A percentile compares a stretch with the other conserved stretches of the same genome.
These are phyloP conservation scores for Panonychus citri DNA, from an alignment of 1,140 invertebrate species.

Conservation along the genomic window DNA sequence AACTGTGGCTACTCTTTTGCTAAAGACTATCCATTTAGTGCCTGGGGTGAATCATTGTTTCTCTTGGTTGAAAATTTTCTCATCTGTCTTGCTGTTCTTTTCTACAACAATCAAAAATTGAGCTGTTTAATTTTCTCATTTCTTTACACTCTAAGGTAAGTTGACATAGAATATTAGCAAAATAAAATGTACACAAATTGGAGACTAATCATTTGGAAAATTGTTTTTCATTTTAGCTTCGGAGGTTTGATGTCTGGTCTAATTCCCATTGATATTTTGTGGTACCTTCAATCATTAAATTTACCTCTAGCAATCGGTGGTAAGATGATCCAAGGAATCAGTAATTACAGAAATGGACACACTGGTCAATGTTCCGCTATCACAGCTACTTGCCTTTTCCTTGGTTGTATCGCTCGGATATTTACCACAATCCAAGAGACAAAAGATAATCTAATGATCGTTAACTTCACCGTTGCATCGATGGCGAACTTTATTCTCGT, in stretches of 20 bases:
- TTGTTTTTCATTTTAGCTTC: constrained; percentile 24
- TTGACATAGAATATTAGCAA: too few species aligned
- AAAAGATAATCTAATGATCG: constrained; percentile 61
- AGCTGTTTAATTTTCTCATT: background rate
- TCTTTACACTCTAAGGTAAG: background rate
- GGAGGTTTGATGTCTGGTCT: constrained; percentile 44
- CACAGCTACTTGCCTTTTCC: constrained; percentile 60
- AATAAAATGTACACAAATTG: background rate
- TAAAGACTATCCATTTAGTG: constrained; percentile 72
- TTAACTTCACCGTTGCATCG: constrained; percentile 53
- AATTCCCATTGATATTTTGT: constrained; percentile 47
- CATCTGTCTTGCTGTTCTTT: constrained; percentile 26
- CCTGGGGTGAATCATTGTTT: constrained; percentile 80
- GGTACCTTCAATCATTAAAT: constrained; percentile 57
- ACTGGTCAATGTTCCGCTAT: constrained; percentile 89
- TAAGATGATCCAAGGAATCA: constrained; percentile 67
- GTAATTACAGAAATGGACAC: constrained; percentile 66
- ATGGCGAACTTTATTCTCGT: constrained; percentile 61
- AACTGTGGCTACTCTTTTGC: constrained; percentile 62
- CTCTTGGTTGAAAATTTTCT: constrained; percentile 62
- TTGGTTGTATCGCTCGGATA: constrained; percentile 72
- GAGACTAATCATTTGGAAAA: background rate
- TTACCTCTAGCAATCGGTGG: constrained; percentile 67
- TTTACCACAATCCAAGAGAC: constrained; percentile 98
- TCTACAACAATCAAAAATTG: background rate